Evolutionary conservation across 2,888 invertebrate genomes (phyloP).

Genomic region (Eustalomyia histrio): DNA sequence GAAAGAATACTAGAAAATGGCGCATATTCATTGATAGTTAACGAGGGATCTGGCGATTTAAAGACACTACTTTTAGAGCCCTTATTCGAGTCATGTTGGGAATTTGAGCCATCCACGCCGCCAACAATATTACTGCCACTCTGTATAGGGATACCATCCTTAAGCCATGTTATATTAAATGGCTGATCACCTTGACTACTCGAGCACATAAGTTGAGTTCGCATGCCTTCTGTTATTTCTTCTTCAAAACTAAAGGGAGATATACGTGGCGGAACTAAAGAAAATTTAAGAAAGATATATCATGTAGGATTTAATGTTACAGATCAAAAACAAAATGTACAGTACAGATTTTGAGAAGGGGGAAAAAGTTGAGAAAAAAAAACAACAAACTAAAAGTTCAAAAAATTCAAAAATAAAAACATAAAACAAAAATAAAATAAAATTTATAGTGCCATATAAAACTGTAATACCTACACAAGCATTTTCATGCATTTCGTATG

Average conservation of each 20-base stretch:
- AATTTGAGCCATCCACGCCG: slow-evolving; percentile 44
- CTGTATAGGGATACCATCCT: slow-evolving; percentile 79
- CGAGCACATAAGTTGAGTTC: slow-evolving; percentile 85
- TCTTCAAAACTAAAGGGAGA: slow-evolving; percentile 90
- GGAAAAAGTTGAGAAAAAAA: slow-evolving; percentile 25
- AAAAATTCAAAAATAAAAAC: slow-evolving; percentile 17
- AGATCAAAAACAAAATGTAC: slow-evolving; percentile 32
- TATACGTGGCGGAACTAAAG: slow-evolving; percentile 87
- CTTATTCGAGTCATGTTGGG: slow-evolving; percentile 14
- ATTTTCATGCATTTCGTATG: too few relatives aligned
- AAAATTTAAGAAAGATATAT: slow-evolving; percentile 59
- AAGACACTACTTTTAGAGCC: slow-evolving; percentile 25
- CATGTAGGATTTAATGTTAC: slow-evolving; percentile 43
- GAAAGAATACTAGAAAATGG: slow-evolving; percentile 81
- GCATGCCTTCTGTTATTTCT: slow-evolving; percentile 88
- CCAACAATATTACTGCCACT: slow-evolving; percentile 67
- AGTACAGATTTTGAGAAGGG: slow-evolving; percentile 21
- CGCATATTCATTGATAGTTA: slow-evolving; percentile 81
- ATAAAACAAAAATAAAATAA: slow-evolving; percentile 13
- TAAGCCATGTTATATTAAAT: slow-evolving; percentile 81
- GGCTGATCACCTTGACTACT: slow-evolving; percentile 82
- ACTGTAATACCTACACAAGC: neutral
- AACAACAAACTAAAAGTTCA: slow-evolving; percentile 6
- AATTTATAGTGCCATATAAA: slow-evolving; percentile 15
- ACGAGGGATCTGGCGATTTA: slow-evolving; percentile 73